A percentile compares a stretch with the other conserved stretches of the same genome.
phyloP scores from a whole-genome alignment of 2,797 vertebrate species.

The Rhabdomys pumilio region DNA sequence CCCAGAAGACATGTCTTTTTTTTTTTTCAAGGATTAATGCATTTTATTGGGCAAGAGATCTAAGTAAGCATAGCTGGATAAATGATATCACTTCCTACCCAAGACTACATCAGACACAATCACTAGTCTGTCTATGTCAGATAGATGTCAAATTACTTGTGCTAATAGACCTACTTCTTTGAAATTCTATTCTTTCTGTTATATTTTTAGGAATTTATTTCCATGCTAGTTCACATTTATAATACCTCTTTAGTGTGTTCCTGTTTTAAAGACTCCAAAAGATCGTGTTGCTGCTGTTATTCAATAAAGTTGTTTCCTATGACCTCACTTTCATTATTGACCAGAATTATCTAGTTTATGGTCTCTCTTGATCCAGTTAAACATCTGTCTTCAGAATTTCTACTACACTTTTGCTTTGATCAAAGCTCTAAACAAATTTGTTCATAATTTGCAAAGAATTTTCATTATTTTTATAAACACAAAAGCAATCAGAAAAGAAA shows the following conservation, averaged over 20 bases:
- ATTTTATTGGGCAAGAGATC: not conserved
- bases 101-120: not conserved
- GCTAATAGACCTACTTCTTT: not conserved
- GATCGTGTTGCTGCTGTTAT: slow-evolving; percentile 41
- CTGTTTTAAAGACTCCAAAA: slow-evolving; percentile 56
- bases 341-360: slow-evolving; percentile 77
- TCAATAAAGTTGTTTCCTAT: slow-evolving; percentile 67
- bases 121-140: not conserved
- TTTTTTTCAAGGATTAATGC: too few species aligned
- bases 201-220: slow-evolving; percentile 58
- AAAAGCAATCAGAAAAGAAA: slow-evolving; percentile 85
- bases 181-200: slow-evolving; percentile 24
- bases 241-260: slow-evolving; percentile 41
- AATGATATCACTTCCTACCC: not conserved
- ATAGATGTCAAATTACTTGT: not conserved
- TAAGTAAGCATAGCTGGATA: not conserved
- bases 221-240: slow-evolving; percentile 59
- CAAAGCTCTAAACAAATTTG: slow-evolving; percentile 85
- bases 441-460: slow-evolving; percentile 75
- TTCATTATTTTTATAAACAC: slow-evolving; percentile 83
- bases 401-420: slow-evolving; percentile 61
- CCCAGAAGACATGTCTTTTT: not conserved
- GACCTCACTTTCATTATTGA: slow-evolving; percentile 75
- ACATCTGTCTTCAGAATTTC: slow-evolving; percentile 74
- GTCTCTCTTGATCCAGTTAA: slow-evolving; percentile 78